Evolutionary conservation across 2,113 vertebrate genomes (phyloP).

Genomic region (Poeciliopsis turrubarensis): DNA sequence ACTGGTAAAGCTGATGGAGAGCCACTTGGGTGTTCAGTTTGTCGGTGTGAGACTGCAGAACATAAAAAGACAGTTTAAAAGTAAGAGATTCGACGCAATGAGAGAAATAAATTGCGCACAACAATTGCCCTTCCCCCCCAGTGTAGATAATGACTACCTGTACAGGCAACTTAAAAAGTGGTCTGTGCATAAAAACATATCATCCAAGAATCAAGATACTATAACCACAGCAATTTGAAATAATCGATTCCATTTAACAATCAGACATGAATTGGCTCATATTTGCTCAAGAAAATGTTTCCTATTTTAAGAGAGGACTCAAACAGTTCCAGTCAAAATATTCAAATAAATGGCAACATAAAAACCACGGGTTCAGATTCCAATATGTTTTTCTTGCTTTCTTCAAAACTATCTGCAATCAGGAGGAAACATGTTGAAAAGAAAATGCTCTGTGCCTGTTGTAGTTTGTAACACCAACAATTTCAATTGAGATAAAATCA

Average conservation of each 20-base stretch:
- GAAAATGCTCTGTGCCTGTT: background rate
- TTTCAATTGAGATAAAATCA: too few species aligned
- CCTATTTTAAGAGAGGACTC: background rate
- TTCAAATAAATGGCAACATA: background rate
- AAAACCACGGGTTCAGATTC: background rate
- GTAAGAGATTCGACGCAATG: conserved; percentile 29
- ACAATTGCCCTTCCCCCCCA: conserved; percentile 3
- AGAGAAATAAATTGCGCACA: conserved; percentile 1
- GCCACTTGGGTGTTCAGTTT: conserved; percentile 95
- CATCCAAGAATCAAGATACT: background rate
- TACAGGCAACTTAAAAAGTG: background rate
- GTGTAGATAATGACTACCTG: background rate
- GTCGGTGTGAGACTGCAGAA: conserved; percentile 91
- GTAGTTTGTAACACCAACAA: too few species aligned
- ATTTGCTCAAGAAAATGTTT: background rate
- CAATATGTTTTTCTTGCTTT: background rate
- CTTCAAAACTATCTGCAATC: background rate
- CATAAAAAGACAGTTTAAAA: conserved; percentile 40
- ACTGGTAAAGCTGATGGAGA: conserved; percentile 97
- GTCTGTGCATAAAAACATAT: background rate
- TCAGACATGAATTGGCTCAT: background rate
- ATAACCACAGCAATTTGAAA: background rate
- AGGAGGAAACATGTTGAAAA: background rate
- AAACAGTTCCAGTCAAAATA: background rate
- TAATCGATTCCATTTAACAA: background rate